Evolutionary conservation across 1,140 invertebrate genomes (phyloP), one percentile per base, ranked within the genome.

Genomic region (Drosophila albomicans): DNA sequence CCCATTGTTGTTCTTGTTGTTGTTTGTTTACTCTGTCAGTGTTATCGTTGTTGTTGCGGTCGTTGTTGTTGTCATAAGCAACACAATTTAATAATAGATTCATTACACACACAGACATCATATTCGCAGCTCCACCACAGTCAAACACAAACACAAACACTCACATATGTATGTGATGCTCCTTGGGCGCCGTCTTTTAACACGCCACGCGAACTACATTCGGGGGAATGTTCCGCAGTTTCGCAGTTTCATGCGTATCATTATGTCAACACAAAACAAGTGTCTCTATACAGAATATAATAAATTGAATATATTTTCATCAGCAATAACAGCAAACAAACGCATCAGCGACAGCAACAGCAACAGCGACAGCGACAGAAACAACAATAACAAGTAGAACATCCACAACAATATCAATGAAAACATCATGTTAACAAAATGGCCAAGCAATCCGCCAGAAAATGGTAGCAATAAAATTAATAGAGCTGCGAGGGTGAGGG

Each of bases 61-160:
- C 35, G 35, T 66, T 87, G 62, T 77, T 82, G 82, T 74, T 74
- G 75, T 63, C 79, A 77, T 75, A 78, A 77, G 85, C 80, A 88
- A 81, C 84, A 84, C 85, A 88, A 89, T 88, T 89, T 89, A 88
- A 88, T 88, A 88, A 88, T 89, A 88, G 84, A 88, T 88, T 88
- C 84, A 88, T 88, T 88, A 89, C 84, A 71, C 46, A 79, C 38
- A 86, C 65, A 75, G 30, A 56, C 41, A 72, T 45, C 41, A 63
- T 70, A 70, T 63, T 63, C 68, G 52, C 66, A 58, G 49, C 58
- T 25, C 25, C 41, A 32, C 43, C 52, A 57, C 20, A 63, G 51
- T 32, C 61, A 68, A 38, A 35, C 45, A 28, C 51, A 71, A 20
- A 61, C 48, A 54, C 56, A 59, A 5, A 25, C 57, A 66, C 11